Percentiles rank a stretch among this genome's conserved stretches.
Evolutionary conservation across 1,140 invertebrate species (phyloP).

Genomic region (Bombus waltoni): DNA sequence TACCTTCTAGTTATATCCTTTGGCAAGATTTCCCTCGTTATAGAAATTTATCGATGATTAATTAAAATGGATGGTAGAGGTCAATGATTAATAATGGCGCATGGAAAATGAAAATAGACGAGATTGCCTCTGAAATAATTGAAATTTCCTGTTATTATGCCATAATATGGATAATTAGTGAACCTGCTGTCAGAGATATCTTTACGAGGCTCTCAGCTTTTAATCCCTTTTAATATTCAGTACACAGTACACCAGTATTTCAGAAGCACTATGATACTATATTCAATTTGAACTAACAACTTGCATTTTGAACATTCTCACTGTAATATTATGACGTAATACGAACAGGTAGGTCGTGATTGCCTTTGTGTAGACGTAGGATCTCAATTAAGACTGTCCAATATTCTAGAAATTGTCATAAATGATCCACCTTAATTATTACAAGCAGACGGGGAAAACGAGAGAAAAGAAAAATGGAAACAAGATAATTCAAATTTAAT

Average conservation of each 20-base stretch:
- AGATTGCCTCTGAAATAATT: not conserved
- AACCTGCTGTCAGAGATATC: not conserved
- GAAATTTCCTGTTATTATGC: not conserved
- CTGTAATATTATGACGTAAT: no score
- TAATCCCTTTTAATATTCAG: not conserved
- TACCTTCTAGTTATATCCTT: no score
- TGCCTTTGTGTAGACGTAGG: not conserved
- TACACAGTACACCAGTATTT: not conserved
- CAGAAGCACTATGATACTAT: not conserved
- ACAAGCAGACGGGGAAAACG: not conserved
- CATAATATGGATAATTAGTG: not conserved
- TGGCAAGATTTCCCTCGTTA: not conserved
- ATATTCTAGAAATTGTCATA: not conserved
- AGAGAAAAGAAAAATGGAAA: not conserved
- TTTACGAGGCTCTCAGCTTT: not conserved
- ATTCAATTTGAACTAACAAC: not conserved
- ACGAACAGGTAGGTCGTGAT: no score
- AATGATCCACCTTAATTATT: not conserved
- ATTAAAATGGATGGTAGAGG: not conserved
- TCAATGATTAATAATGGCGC: not conserved
- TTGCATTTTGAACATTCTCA: not conserved
- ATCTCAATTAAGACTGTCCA: not conserved
- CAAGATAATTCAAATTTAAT: no score
- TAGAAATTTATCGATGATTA: not conserved
- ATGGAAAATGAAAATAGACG: not conserved